Evolutionary conservation across 2,797 vertebrate species (phyloP).

Genomic region (Alauda arvensis): DNA sequence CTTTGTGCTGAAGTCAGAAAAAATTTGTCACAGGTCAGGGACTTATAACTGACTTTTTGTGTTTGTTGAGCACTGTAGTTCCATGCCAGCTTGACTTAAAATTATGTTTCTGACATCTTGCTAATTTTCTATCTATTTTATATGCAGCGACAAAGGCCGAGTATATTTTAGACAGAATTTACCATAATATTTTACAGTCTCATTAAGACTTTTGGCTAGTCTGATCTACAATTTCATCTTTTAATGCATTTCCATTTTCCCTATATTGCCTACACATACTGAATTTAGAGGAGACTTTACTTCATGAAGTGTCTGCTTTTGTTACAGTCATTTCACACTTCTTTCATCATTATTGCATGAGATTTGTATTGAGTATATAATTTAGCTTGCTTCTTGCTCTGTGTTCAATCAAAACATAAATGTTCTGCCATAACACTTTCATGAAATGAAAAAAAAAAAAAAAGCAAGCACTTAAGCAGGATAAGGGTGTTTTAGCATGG

Average conservation of each 20-base stretch:
- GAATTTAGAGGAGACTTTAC: slow-evolving; percentile 48
- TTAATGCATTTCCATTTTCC: slow-evolving; percentile 51
- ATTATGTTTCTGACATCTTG: not conserved
- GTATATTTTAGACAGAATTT: slow-evolving; percentile 42
- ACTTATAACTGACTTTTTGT: not conserved
- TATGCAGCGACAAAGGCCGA: not conserved
- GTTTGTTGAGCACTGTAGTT: not conserved
- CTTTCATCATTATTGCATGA: slow-evolving; percentile 46
- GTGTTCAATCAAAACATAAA: slow-evolving; percentile 25
- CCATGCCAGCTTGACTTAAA: slow-evolving; percentile 31
- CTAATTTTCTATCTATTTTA: slow-evolving; percentile 19
- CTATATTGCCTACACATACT: slow-evolving; percentile 11
- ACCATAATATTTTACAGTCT: slow-evolving; percentile 59
- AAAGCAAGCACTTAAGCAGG: not conserved
- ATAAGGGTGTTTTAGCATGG: not conserved
- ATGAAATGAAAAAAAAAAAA: not conserved
- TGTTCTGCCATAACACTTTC: not conserved
- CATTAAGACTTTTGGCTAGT: slow-evolving; percentile 42
- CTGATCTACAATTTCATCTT: slow-evolving; percentile 41
- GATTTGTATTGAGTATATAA: slow-evolving; percentile 23
- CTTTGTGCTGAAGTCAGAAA: not conserved
- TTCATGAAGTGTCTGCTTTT: slow-evolving; percentile 44
- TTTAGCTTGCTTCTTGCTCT: slow-evolving; percentile 19
- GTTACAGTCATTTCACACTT: slow-evolving; percentile 50
- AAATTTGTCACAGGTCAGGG: not conserved